Percentiles rank a stretch among this genome's conserved stretches.
phyloP scores from a whole-genome alignment of 1,140 invertebrate genomes.

The Wasmannia auropunctata region DNA sequence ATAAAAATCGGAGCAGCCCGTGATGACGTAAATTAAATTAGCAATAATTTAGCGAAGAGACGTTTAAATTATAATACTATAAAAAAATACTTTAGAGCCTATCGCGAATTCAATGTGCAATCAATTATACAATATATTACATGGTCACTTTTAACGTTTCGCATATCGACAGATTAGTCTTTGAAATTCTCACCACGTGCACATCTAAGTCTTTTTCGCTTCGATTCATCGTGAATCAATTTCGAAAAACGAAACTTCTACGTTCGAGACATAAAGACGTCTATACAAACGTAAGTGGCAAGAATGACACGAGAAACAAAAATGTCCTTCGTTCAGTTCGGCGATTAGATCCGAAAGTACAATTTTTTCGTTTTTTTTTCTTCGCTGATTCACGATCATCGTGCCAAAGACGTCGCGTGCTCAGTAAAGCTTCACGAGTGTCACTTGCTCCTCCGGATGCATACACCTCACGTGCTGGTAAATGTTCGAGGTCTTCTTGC shows the following conservation, averaged over 20 bases:
- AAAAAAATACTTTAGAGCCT: background rate
- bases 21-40: background rate
- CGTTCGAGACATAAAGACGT: background rate
- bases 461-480: conserved; percentile 82
- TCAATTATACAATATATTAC: background rate
- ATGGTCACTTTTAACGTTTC: background rate
- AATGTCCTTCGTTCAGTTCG: background rate
- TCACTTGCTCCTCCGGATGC: conserved; percentile 79
- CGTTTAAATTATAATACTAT: conserved; percentile 4
- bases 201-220: background rate
- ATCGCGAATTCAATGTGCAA: background rate
- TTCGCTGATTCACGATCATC: background rate
- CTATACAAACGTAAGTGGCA: background rate
- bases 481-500: conserved; percentile 83
- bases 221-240: background rate
- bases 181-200: background rate
- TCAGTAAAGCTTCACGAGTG: conserved; percentile 80
- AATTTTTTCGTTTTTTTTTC: background rate
- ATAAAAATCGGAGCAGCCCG: background rate
- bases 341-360: background rate
- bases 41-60: background rate
- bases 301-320: background rate
- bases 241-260: background rate
- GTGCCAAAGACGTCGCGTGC: background rate
- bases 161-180: background rate